These are phyloP conservation scores for Dione vanillae DNA, from an alignment of 2,888 invertebrate species.

Conservation along the genomic window DNA sequence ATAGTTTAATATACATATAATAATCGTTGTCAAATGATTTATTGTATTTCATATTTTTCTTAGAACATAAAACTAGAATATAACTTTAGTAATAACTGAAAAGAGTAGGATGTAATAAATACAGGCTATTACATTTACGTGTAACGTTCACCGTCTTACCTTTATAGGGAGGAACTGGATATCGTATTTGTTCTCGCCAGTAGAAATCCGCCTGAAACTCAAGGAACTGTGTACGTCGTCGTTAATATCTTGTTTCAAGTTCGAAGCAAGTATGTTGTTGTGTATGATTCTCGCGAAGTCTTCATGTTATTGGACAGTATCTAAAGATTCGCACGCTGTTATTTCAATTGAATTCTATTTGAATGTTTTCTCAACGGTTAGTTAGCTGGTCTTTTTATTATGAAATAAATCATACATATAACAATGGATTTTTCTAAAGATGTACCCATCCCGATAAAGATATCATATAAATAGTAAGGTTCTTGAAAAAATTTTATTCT, in stretches of 20 bases:
- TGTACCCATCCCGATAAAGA: background rate
- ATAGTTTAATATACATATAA: too few relatives aligned
- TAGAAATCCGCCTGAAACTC: constrained; percentile 62
- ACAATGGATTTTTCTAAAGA: too few relatives aligned
- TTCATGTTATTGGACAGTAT: constrained; percentile 38
- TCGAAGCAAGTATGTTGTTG: constrained; percentile 70
- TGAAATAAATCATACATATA: too few relatives aligned
- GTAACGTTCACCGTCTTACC: constrained; percentile 23
- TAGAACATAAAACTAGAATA: constrained; percentile 2
- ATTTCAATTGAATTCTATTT: background rate
- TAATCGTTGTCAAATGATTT: too few relatives aligned
- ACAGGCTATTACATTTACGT: constrained; percentile 18
- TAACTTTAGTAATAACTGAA: constrained; percentile 11
- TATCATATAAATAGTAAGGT: too few relatives aligned
- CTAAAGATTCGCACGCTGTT: background rate
- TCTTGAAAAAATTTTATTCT: too few relatives aligned
- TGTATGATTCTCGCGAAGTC: constrained; percentile 61
- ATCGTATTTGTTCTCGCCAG: constrained; percentile 45
- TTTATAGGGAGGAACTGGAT: constrained; percentile 32
- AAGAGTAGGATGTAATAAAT: constrained; percentile 18
- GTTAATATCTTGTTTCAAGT: constrained; percentile 71
- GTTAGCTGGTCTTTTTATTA: background rate
- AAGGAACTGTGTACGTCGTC: constrained; percentile 67
- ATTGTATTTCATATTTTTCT: background rate
- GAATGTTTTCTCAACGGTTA: background rate